Conservation (phyloP, 1,140 invertebrate genomes). For the Ganaspis sp. region DNA sequence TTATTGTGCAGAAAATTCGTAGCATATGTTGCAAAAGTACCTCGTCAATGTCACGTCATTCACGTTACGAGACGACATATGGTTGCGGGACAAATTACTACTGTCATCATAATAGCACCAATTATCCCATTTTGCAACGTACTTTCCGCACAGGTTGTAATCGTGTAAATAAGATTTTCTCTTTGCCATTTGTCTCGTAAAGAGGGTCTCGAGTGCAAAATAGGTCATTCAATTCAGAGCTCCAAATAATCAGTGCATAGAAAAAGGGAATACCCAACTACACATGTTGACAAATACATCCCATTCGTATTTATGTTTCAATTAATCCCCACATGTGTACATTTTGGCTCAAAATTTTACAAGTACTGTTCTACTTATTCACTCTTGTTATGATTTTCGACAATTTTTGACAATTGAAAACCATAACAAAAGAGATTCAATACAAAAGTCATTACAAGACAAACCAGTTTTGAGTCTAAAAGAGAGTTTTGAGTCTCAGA, state of each 20-base stretch:
- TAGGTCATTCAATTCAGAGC: background rate
- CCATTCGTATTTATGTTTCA: too few species aligned
- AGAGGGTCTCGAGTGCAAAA: too few species aligned
- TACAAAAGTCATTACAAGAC: too few species aligned
- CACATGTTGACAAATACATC: background rate
- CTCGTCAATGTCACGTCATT: slow-evolving; percentile 19
- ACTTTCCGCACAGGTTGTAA: background rate
- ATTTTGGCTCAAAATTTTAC: too few species aligned
- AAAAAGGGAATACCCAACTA: background rate
- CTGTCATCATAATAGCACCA: slow-evolving; percentile 19
- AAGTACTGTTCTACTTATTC: too few species aligned
- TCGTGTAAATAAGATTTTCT: background rate
- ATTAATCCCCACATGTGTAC: too few species aligned
- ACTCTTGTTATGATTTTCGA: too few species aligned
- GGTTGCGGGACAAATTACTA: background rate
- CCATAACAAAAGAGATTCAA: too few species aligned
- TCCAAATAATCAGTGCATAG: background rate
- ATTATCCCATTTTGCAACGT: slow-evolving; percentile 2
- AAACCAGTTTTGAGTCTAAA: too few species aligned
- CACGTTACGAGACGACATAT: slow-evolving; percentile 5
- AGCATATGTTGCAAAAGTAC: background rate
- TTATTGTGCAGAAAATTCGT: background rate
- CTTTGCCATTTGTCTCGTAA: background rate
- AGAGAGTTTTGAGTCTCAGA: too few species aligned
- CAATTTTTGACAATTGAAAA: too few species aligned